Base-by-base conservation (phyloP, 2,113 vertebrate species). In the Cottus gobio region DNA sequence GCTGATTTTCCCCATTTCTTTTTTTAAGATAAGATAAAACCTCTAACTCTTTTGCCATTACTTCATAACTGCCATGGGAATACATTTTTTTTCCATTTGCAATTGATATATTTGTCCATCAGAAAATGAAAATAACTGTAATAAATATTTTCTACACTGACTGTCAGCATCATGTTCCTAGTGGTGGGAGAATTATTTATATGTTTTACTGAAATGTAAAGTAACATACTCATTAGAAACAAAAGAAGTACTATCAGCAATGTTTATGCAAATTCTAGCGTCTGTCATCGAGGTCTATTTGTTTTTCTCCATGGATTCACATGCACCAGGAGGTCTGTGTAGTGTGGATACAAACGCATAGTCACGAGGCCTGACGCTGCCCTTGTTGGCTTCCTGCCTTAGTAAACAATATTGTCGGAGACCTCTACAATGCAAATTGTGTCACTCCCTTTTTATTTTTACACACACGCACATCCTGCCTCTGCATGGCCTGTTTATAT, bases 361-460 rank as follows among this genome's bases (percentile, higher is more conserved):
- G 62, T 54, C 65, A 60, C 10, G 8, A 71, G 9, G 65, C 22
- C 8, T 69, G 44, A 69, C 36, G 5, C 10, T 74, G 75, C 34
- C 68, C 60, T 63, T n/a, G 18, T 22, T 85, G 79, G 84, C 77
- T 52, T 64, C 69, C 18, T 31, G 69, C 84, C 82, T 65, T 7
- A 3, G 48, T 81, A 79, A 87, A 90, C 79, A 84, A 60, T 62
- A 78, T 77, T 68, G 63, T 65, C 39, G 46, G 42, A 60, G 31
- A 56, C 67, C 42, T 28, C 13, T 24, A 56, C 61, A 30, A 71
- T 63, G 7, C 24, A 74, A 62, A 66, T 66, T 58, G 5, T 74
- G 57, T 73, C 75, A 56, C 46, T 48, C 18, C 30, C 8, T 26
- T n/a, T 64, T 6, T 22, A 31, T 71, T 69, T 44, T 73, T 70